These are phyloP conservation scores for Synaphobranchus kaupii DNA, from an alignment of 2,797 vertebrate species.

Conservation along the genomic window DNA sequence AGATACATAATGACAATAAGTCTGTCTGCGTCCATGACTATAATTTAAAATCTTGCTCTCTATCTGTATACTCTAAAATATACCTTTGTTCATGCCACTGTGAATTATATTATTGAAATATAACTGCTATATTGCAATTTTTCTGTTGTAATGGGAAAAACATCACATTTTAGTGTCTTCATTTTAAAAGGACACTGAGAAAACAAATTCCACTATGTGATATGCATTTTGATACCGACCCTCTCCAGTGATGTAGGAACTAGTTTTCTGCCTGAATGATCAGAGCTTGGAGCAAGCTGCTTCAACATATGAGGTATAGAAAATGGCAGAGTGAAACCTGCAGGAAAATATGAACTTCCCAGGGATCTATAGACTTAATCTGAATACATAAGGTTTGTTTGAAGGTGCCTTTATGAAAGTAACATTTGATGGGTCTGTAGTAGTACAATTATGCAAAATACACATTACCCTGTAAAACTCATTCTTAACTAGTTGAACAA, in stretches of 20 bases:
- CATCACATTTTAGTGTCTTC: background rate
- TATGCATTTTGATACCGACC: slow-evolving; percentile 43
- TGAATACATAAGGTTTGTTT: slow-evolving; percentile 46
- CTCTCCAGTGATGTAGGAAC: slow-evolving; percentile 58
- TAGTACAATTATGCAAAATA: slow-evolving; percentile 29
- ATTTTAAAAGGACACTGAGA: slow-evolving; percentile 9
- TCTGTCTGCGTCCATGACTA: background rate
- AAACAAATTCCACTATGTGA: slow-evolving; percentile 28
- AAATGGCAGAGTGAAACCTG: slow-evolving; percentile 47
- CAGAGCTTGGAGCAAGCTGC: slow-evolving; percentile 57
- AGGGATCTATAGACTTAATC: slow-evolving; percentile 43
- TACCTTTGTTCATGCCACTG: background rate
- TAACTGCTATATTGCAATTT: background rate
- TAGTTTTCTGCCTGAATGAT: slow-evolving; percentile 66
- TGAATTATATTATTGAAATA: background rate
- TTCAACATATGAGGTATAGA: slow-evolving; percentile 54
- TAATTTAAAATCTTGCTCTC: background rate
- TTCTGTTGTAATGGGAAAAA: background rate
- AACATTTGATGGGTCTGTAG: slow-evolving; percentile 29
- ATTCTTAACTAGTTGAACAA: slow-evolving; percentile 10
- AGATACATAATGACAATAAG: background rate
- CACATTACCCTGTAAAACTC: slow-evolving; percentile 14
- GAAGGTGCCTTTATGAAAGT: slow-evolving; percentile 24
- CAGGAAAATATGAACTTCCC: slow-evolving; percentile 47
- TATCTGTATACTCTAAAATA: background rate